Evolutionary conservation across 2,888 invertebrate species (phyloP).

Genomic region (Gasteruption jaculator): DNA sequence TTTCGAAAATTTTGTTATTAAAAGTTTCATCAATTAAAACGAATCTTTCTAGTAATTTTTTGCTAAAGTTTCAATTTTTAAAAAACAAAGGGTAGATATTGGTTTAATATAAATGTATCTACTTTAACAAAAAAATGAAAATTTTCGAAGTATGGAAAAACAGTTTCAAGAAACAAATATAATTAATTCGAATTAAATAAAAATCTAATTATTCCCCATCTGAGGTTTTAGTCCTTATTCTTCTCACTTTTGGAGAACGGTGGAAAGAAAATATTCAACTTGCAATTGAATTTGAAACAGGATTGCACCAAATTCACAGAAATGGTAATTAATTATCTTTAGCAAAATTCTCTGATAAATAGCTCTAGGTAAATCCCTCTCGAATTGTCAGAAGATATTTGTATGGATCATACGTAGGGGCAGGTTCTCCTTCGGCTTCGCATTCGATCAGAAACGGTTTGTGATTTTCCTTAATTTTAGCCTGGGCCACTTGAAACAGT

Average conservation of each 20-base stretch:
- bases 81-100: too few species aligned
- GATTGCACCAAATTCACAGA: too few species aligned
- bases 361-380: neutral
- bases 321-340: slow-evolving; percentile 3
- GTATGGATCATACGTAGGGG: slow-evolving; percentile 82
- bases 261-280: too few species aligned
- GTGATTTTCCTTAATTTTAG: slow-evolving; percentile 77
- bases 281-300: too few species aligned
- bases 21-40: too few species aligned
- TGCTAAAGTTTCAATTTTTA: too few species aligned
- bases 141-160: neutral
- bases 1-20: neutral
- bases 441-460: slow-evolving; percentile 95
- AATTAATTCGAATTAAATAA: neutral
- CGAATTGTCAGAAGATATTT: slow-evolving; percentile 7
- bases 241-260: too few species aligned
- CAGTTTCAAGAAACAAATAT: neutral
- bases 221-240: too few species aligned
- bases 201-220: too few species aligned
- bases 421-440: slow-evolving; percentile 93
- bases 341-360: neutral
- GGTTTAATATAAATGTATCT: neutral
- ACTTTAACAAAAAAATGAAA: neutral
- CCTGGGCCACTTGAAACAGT: slow-evolving; percentile 81
- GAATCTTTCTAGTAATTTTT: too few species aligned